Evolutionary conservation across 2,113 vertebrate genomes (phyloP).

Genomic region (Lepidothrix coronata): DNA sequence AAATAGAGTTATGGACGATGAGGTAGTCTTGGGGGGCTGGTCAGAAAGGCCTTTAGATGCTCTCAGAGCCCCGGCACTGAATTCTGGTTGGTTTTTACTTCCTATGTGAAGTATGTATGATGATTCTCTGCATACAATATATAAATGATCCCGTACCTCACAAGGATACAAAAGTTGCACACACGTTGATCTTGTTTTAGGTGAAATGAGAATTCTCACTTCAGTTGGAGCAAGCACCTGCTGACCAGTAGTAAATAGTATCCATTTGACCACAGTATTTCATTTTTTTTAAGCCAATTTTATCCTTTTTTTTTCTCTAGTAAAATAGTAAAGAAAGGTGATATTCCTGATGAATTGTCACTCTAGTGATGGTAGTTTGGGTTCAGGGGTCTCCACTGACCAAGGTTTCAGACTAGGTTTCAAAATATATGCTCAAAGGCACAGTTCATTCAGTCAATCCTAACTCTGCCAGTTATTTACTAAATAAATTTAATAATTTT

Average conservation of each 20-base stretch:
- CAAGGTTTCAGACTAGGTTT: neutral
- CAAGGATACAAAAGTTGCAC: neutral
- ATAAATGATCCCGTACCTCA: neutral
- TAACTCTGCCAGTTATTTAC: neutral
- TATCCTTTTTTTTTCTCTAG: accelerated
- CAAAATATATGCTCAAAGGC: neutral
- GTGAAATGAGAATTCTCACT: neutral
- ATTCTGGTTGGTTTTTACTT: neutral
- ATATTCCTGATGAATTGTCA: neutral
- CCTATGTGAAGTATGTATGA: neutral
- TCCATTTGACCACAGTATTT: neutral
- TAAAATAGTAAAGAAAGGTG: neutral
- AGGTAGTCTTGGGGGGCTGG: accelerated
- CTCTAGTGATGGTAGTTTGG: neutral
- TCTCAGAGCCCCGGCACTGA: neutral
- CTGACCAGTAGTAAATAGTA: neutral
- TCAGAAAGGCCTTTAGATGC: neutral
- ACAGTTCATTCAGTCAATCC: neutral
- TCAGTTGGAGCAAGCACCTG: neutral
- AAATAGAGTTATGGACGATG: accelerated
- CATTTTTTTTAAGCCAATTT: neutral
- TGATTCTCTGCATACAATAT: accelerated
- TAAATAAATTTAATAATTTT: conserved; percentile 27
- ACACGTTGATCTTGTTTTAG: neutral
- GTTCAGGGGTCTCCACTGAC: neutral